Base-by-base conservation (phyloP, 2,113 vertebrate species). In the Pituophis catenifer region DNA sequence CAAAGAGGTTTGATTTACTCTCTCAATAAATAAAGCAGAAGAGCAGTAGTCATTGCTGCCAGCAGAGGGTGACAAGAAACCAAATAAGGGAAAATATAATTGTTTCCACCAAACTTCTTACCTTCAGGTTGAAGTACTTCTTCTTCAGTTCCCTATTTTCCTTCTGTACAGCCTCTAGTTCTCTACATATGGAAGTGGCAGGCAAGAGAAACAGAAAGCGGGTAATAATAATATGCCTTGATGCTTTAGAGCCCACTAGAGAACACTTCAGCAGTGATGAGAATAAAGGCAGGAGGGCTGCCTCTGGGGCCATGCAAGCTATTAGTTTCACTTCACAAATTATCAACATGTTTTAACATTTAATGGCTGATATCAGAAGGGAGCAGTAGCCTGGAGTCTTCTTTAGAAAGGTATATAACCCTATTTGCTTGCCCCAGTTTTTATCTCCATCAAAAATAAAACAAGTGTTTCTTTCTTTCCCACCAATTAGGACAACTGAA, bases 121-220 rank as follows among this genome's bases (percentile, higher is more conserved):
- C 98, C 98, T 98, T 98, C 86, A 98, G 96, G 93, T 97, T 98
- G 91, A 98, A 97, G 57, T 97, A 97, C 95, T 98, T 98, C 97
- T 98, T 98, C 97, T 98, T 99, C 54, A 99, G 93, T 92, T 98
- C 98, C 50, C 88, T 96, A 92, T 98, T 98, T 94, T 98, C 98
- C 89, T 96, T 97, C 94, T 94, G 98, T 93, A 98, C 95, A 59
- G 97, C 92, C 53, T 96, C 98, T 54, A 98, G 93, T 55, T 98
- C 97, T 96, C 98, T 98, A 96, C 91, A 91, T 93, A n/a, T 93
- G 15, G 54, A 38, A 57, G 88, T 92, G 58, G 52, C 62, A 26
- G 33, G 26, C 11, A 53, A 53, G 65, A 70, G 21, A 50, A 19
- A 85, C 33, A 38, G 54, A 58, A 23, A 62, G n/a, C 2, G 29